A percentile compares a stretch with the other conserved stretches of the same genome.
These are phyloP conservation scores for Cerastis leucographa DNA, from an alignment of 2,888 invertebrate genomes.

Conservation along the genomic window DNA sequence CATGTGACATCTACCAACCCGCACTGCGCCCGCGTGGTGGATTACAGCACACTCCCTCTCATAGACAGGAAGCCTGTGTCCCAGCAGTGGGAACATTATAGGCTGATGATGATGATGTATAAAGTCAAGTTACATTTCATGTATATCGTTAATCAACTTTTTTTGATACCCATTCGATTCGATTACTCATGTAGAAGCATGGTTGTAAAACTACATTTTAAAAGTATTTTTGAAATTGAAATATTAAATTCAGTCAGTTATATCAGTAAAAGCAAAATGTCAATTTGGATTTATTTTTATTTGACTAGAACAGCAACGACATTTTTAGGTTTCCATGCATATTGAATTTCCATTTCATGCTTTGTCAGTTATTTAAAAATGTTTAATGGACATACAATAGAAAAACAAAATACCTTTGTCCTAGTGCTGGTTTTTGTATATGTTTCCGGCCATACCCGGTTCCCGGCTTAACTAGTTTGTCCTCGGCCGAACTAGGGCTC, in stretches of 20 bases:
- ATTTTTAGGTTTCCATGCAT: conserved; percentile 32
- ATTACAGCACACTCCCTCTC: no score
- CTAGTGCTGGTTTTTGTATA: no score
- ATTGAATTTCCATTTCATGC: conserved; percentile 28
- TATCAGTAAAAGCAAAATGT: not conserved
- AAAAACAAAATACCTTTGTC: no score
- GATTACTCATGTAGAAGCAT: not conserved
- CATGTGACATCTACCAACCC: no score
- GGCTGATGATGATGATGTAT: no score
- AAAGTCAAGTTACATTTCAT: not conserved
- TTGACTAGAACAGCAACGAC: not conserved
- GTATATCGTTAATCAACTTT: not conserved
- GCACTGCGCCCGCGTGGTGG: no score
- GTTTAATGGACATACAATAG: no score
- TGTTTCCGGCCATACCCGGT: no score
- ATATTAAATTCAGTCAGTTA: not conserved
- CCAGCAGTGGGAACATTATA: no score
- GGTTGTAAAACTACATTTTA: not conserved
- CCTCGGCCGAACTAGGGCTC: no score
- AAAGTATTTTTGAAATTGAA: not conserved
- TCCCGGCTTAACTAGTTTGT: no score
- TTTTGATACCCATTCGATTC: not conserved
- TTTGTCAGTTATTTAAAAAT: not conserved
- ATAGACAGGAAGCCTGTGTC: no score
- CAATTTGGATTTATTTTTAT: conserved; percentile 1